A percentile compares a stretch with the other conserved stretches of the same genome.
These are phyloP conservation scores for Agrilus mali DNA, from an alignment of 2,888 invertebrate genomes.

Conservation along the genomic window DNA sequence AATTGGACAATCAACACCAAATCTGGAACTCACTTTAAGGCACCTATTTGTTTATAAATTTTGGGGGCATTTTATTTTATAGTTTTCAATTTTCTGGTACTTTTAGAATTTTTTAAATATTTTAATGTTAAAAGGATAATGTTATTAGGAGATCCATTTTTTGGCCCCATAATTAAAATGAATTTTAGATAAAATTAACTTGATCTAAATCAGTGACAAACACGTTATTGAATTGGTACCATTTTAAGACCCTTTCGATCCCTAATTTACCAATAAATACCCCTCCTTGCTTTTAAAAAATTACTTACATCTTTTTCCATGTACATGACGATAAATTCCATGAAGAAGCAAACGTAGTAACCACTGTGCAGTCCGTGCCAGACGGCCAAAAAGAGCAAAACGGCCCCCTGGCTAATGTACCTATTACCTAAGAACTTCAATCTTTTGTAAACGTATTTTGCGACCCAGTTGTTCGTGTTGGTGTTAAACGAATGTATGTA, in stretches of 20 bases:
- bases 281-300: not conserved
- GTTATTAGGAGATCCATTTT: no score
- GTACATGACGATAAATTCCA: slow-evolving; percentile 80
- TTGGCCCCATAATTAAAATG: no score
- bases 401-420: slow-evolving; percentile 64
- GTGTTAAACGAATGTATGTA: slow-evolving; percentile 89
- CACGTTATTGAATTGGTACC: slow-evolving; percentile 3
- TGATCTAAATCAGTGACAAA: no score
- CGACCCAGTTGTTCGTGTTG: slow-evolving; percentile 92
- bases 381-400: slow-evolving; percentile 76
- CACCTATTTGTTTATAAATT: not conserved
- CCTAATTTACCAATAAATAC: slow-evolving; percentile 8
- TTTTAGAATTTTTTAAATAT: no score
- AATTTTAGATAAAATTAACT: no score
- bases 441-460: slow-evolving; percentile 88
- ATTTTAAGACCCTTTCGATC: slow-evolving; percentile 1
- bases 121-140: no score
- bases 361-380: slow-evolving; percentile 96
- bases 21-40: not conserved
- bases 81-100: no score
- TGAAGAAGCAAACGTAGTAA: slow-evolving; percentile 84
- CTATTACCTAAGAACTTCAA: slow-evolving; percentile 81
- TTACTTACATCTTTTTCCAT: slow-evolving; percentile 69
- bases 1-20: not conserved
- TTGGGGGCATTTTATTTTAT: no score